Percentiles rank a stretch among this genome's conserved stretches.
Evolutionary conservation across 1,140 invertebrate genomes (phyloP).

Genomic region (Wiebesia pumilae): DNA sequence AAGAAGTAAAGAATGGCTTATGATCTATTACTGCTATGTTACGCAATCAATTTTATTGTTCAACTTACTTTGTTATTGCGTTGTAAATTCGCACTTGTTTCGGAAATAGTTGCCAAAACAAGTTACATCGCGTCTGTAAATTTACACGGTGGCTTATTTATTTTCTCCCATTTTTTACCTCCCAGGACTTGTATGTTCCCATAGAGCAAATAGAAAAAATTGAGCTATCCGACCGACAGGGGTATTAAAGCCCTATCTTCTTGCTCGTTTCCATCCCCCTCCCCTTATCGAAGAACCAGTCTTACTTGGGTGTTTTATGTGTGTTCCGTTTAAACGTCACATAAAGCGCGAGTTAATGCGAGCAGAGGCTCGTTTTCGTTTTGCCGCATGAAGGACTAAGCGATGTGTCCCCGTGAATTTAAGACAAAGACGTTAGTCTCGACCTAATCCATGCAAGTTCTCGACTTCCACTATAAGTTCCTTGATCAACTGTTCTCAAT

Average conservation of each 20-base stretch:
- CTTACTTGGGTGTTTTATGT: constrained; percentile 13
- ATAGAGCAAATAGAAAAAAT: constrained; percentile 33
- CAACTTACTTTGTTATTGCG: too few relatives aligned
- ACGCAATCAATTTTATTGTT: too few relatives aligned
- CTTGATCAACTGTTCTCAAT: neutral
- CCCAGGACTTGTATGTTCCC: constrained; percentile 16
- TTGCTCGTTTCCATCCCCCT: neutral
- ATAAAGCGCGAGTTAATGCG: constrained; percentile 38
- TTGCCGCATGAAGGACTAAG: neutral
- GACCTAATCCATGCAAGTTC: constrained; percentile 2
- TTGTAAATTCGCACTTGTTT: too few relatives aligned
- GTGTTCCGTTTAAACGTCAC: constrained; percentile 47
- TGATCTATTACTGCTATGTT: too few relatives aligned
- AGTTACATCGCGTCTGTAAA: too few relatives aligned
- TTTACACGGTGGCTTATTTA: too few relatives aligned
- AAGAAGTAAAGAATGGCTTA: too few relatives aligned
- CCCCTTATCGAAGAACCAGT: neutral
- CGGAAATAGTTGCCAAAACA: too few relatives aligned
- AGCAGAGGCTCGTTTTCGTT: constrained; percentile 24
- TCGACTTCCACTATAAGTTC: neutral
- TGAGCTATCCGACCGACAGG: constrained; percentile 47
- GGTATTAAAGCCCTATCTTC: constrained; percentile 54
- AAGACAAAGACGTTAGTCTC: neutral
- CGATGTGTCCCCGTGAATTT: constrained; percentile 2
- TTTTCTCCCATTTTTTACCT: constrained; percentile 34